phyloP scores from a whole-genome alignment of 53 echinoderm and acorn worm species.

The Temnopleurus reevesii region DNA sequence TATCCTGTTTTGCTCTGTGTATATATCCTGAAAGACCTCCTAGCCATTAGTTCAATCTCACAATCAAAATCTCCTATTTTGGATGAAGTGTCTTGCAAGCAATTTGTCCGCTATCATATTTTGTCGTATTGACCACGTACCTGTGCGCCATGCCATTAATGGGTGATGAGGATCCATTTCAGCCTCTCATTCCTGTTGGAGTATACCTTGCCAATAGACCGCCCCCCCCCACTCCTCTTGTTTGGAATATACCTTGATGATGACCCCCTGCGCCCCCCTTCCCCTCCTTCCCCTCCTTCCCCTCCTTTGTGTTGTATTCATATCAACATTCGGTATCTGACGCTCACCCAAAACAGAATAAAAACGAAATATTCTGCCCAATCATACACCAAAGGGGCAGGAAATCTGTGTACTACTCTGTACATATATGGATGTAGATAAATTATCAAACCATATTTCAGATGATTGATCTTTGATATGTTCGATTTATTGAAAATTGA shows the following conservation, averaged over 20 bases:
- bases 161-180: slow-evolving; percentile 26
- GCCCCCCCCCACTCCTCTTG: not conserved
- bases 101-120: slow-evolving; percentile 35
- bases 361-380: no score
- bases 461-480: not conserved
- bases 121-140: slow-evolving; percentile 33
- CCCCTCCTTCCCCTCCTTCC: no score
- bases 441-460: not conserved
- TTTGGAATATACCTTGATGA: no score
- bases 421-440: not conserved
- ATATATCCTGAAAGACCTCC: no score
- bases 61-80: not conserved
- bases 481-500: not conserved
- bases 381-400: no score
- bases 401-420: not conserved
- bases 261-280: no score
- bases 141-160: not conserved
- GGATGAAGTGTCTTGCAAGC: slow-evolving; percentile 6
- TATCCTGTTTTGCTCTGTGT: no score
- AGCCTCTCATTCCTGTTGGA: slow-evolving; percentile 23
- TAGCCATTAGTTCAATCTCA: not conserved
- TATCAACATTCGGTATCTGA: no score
- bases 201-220: slow-evolving; percentile 1
- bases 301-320: no score
- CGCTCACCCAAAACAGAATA: no score